Base-by-base conservation (phyloP, 1,140 invertebrate genomes). In the Trichogramma pretiosum region DNA sequence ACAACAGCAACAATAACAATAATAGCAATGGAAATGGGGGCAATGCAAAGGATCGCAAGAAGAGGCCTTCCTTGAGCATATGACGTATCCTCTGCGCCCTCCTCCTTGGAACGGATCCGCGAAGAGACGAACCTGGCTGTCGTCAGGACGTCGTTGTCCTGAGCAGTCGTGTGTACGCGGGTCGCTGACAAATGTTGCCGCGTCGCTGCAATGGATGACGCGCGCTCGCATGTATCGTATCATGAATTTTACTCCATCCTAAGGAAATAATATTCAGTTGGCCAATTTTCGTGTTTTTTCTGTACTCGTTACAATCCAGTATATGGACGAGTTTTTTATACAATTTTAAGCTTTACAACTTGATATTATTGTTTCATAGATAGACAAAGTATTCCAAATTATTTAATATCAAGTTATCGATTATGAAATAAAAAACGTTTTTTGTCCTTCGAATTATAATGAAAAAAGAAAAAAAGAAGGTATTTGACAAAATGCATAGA, bases 31-130 rank as follows among this genome's bases (percentile, higher is more conserved):
- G n/a, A n/a, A n/a, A n/a, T n/a, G 41, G 8, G 17, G 26, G 40
- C 8, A 30, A 16, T n/a, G 22, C 43, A 62, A 80, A 78, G 52
- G 80, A 82, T 47, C 70, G 81, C 50, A 85, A 84, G 67, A 85
- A 85, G 65, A 72, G 84, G 58, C 84, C 84, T 21, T 87, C 83
- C 8, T 70, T 86, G 52, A 84, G 81, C 60, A 84, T 86, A 73
- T 81, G 65, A 68, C 66, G 63, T 54, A 60, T 67, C 52, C 58
- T 67, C 37, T 63, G 59, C 62, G 59, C 62, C 61, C 66, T 67
- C 57, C 61, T 68, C 45, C 59, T 67, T 54, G 59, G 59, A 45
- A 59, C 54, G 50, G n/a, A 52, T 52, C 32, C 35, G 10, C 18
- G 39, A 30, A 56, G 55, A 56, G 62, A 68, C 56, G 63, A 68